Base-by-base conservation (phyloP, 2,113 vertebrate genomes). In the Neotragus pygmaeus region DNA sequence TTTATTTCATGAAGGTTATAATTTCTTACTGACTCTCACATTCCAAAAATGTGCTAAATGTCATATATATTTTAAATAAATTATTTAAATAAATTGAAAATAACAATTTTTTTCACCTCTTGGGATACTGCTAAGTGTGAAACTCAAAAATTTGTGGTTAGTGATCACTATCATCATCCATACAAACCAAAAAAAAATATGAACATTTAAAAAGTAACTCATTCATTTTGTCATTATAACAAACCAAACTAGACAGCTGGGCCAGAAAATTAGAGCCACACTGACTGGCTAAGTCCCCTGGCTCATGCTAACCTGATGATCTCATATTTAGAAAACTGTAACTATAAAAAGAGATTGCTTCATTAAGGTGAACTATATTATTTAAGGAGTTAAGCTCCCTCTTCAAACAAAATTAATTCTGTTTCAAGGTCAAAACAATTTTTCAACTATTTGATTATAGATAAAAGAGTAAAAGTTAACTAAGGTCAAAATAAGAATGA, bases 391-490 rank as follows among this genome's bases (percentile, higher is more conserved):
- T 66, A 84, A 80, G 33, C 1, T 47, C 51, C 47, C 58, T 90
- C 53, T n/a, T 66, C 33, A 84, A 73, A 83, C 39, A 92, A 90
- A 94, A 86, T 11, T 51, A 55, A 80, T 64, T 88, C 80, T 89
- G 15, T 85, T 91, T 89, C 43, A 77, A 60, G 49, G 27, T 81
- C 10, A 88, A 88, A 92, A 91, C 17, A 96, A 93, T 84, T 36
- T 70, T 60, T 85, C 70, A 89, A 3, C 85, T 17, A 83, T 9
- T 70, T 89, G 21, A 93, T 88, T 78, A 90, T 7, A 64, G 49
- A 51, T 94, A 94, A 93, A 91, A 82, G 81, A 81, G 92, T 57
- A 53, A 93, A 93, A 64, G 14, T 62, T 87, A 88, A 64, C n/a
- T 53, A 16, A 62, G 66, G 1, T 58, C 57, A 51, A 95, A 75